Evolutionary conservation across 2,888 invertebrate genomes (phyloP).

Genomic region (Alentia gelatinosa): DNA sequence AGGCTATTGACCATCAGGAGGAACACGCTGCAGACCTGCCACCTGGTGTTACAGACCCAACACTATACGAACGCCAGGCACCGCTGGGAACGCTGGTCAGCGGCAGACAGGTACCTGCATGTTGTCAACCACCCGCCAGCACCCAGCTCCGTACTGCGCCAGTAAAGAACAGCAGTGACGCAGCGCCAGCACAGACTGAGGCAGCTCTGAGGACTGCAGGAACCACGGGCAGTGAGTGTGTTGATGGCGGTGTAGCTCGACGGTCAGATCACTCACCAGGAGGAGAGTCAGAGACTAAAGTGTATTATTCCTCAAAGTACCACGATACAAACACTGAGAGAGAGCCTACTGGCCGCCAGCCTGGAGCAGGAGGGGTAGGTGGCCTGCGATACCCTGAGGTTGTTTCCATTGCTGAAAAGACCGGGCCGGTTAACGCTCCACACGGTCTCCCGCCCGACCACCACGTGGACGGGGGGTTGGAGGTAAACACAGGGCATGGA

Average conservation of each 20-base stretch:
- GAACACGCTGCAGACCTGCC: not conserved
- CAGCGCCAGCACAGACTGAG: not conserved
- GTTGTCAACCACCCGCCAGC: not conserved
- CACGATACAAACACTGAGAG: too few relatives aligned
- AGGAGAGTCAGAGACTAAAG: not conserved
- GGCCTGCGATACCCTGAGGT: too few relatives aligned
- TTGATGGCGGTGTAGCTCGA: not conserved
- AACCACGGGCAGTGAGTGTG: too few relatives aligned
- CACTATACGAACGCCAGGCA: not conserved
- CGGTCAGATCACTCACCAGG: too few relatives aligned
- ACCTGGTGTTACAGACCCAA: not conserved
- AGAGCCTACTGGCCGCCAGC: conserved; percentile 1
- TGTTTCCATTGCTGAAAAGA: too few relatives aligned
- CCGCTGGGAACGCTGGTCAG: not conserved
- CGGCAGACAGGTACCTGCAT: not conserved
- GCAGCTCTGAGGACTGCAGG: not conserved
- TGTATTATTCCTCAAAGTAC: too few relatives aligned
- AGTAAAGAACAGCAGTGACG: not conserved
- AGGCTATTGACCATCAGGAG: not conserved
- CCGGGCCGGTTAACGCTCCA: too few relatives aligned
- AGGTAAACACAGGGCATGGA: not conserved
- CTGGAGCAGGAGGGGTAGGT: too few relatives aligned
- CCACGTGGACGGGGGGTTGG: not conserved
- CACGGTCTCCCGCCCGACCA: not conserved
- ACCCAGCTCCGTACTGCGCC: not conserved